Conservation (phyloP, 2,888 invertebrate species). For the Trisateles emortualis region DNA sequence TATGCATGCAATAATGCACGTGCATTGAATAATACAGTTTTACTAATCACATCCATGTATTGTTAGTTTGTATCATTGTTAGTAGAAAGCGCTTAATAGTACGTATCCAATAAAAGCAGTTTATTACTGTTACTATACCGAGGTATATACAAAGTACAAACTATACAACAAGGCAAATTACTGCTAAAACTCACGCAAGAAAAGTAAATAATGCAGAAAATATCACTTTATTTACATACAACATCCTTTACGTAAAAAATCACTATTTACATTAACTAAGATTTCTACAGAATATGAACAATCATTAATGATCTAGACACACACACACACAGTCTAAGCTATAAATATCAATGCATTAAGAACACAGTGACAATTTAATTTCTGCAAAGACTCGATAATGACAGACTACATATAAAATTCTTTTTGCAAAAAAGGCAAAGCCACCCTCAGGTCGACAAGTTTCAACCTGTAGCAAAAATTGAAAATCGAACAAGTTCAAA, state of each 20-base stretch:
- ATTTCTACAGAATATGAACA: not conserved
- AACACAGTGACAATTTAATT: conserved; percentile 30
- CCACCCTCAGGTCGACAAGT: conserved; percentile 57
- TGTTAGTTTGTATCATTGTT: too few relatives aligned
- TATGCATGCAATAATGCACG: too few relatives aligned
- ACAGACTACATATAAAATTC: conserved; percentile 18
- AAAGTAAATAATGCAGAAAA: too few relatives aligned
- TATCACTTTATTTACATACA: not conserved
- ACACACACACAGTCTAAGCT: conserved; percentile 6
- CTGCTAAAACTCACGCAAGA: too few relatives aligned
- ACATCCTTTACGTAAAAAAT: not conserved
- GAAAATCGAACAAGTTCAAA: conserved; percentile 59
- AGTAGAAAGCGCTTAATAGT: too few relatives aligned
- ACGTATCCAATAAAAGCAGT: too few relatives aligned
- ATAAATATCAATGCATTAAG: conserved; percentile 25
- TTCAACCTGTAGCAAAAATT: conserved; percentile 68
- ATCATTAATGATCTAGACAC: not conserved
- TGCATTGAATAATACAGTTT: too few relatives aligned
- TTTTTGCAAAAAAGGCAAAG: conserved; percentile 27
- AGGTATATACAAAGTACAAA: too few relatives aligned
- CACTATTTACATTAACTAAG: not conserved
- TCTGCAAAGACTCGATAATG: conserved; percentile 28
- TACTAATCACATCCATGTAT: too few relatives aligned
- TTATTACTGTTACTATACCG: too few relatives aligned
- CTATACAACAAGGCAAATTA: too few relatives aligned